phyloP scores from a whole-genome alignment of 2,113 vertebrate genomes.

The Siniperca knerii region DNA sequence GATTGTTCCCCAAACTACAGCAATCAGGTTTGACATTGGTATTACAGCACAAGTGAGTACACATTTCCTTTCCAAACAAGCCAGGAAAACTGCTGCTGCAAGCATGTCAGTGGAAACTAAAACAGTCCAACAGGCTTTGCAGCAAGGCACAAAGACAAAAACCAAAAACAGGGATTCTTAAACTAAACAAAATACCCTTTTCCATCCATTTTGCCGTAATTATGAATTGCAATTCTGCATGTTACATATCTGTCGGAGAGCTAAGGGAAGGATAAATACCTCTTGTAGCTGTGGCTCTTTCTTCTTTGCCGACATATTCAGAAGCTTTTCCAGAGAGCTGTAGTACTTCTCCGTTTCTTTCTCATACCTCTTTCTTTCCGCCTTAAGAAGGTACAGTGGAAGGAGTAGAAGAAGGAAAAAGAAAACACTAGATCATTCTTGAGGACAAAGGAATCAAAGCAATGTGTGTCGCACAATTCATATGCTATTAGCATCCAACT shows the following conservation, averaged over 20 bases:
- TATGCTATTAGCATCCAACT: not conserved
- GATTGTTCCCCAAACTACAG: conserved; percentile 35
- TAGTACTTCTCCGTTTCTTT: conserved; percentile 99
- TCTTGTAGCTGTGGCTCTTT: conserved; percentile 96
- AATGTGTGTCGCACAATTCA: not conserved
- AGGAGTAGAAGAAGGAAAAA: not conserved
- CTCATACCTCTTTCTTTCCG: conserved; percentile 97
- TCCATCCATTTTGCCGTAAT: conserved; percentile 8
- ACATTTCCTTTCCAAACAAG: conserved; percentile 66
- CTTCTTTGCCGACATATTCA: conserved; percentile 97
- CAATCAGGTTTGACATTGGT: conserved; percentile 39
- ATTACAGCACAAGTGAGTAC: conserved; percentile 41
- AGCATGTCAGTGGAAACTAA: conserved; percentile 66
- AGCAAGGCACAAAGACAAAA: conserved; percentile 21
- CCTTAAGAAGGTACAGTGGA: conserved; percentile 77
- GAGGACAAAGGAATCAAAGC: not conserved
- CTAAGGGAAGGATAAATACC: conserved; percentile 81
- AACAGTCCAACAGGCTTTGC: conserved; percentile 32
- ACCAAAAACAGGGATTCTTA: conserved; percentile 37
- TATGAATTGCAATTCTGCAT: not conserved
- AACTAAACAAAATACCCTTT: conserved; percentile 47
- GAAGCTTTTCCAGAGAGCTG: conserved; percentile 94
- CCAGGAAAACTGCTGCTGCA: conserved; percentile 68
- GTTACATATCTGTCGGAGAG: conserved; percentile 4
- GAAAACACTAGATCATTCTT: conserved; percentile 6